Evolutionary conservation across 2,888 invertebrate genomes (phyloP).

Genomic region (Cantharis lateralis): DNA sequence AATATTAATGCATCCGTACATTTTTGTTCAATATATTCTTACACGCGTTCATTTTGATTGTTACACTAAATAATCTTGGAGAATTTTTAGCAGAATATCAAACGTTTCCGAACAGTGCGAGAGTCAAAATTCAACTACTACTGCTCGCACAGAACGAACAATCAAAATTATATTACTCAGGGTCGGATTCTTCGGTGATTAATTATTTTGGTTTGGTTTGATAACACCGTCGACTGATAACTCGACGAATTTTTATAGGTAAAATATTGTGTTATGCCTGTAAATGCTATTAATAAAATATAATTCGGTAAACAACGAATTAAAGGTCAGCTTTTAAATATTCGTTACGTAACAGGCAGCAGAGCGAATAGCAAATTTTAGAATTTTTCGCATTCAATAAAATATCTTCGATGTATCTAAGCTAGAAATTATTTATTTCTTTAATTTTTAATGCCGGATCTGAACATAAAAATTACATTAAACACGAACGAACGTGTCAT

Average conservation of each 20-base stretch:
- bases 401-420: no score
- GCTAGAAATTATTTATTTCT: no score
- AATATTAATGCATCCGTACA: not conserved
- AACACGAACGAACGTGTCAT: not conserved
- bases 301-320: not conserved
- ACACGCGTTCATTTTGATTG: conserved; percentile 12
- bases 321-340: not conserved
- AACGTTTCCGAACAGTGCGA: not conserved
- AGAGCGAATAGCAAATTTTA: not conserved
- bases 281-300: not conserved
- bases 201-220: not conserved
- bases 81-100: not conserved
- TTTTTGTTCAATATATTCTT: conserved; percentile 1
- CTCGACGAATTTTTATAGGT: not conserved
- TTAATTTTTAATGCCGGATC: not conserved
- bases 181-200: not conserved
- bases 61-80: not conserved
- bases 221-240: not conserved
- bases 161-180: not conserved
- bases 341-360: not conserved
- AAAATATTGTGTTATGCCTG: not conserved
- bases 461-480: not conserved
- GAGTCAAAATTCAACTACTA: not conserved
- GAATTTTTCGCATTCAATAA: not conserved
- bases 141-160: not conserved